Evolutionary conservation across 2,888 invertebrate genomes (phyloP), one percentile per base, ranked within the genome.

Genomic region (Amiota communis): DNA sequence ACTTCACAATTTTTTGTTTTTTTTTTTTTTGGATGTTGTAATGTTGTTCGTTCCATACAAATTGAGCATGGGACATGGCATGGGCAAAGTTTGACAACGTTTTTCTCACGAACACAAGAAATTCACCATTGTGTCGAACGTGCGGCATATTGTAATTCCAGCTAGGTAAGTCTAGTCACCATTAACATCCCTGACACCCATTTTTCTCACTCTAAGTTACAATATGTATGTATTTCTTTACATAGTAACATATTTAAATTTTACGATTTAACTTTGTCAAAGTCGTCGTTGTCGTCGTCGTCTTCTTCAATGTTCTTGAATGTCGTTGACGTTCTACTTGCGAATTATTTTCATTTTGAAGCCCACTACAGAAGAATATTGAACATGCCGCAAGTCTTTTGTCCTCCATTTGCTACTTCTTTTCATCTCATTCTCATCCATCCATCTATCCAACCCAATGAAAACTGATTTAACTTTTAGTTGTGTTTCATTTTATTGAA

Each of bases 261-360:
- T 65, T 65, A 65, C 65, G 49, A 65, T 65, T 65, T 48, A 65
- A 65, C 65, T 65, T 65, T 65, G 65, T 65, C 65, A 49, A 15
- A 47, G 65, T 46, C 59, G 15, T 20, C 20, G 20, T 6, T 15
- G 11, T 23, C 23, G 23, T 23, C 53, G 53, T 15, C 15, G 9
- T 53, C n/a, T 13, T 9, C 53, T 13, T 9, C 12, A 53, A n/a
- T 15, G 8, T 53, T 13, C n/a, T 53, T 59, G 15, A 17, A n/a
- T 23, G 23, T 23, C 23, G 23, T 23, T 23, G 36, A 36, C 36
- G 36, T 36, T 36, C 0, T 36, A 36, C 8, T 36, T 36, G 36
- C 6, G 36, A 36, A 36, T 36, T 36, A 36, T 36, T 36, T 36
- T 36, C 36, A 4, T 4, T 36, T 36, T 36, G 36, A 36, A 36